Conservation (phyloP, 2,113 vertebrate species). For the Daphoenositta chrysoptera region DNA sequence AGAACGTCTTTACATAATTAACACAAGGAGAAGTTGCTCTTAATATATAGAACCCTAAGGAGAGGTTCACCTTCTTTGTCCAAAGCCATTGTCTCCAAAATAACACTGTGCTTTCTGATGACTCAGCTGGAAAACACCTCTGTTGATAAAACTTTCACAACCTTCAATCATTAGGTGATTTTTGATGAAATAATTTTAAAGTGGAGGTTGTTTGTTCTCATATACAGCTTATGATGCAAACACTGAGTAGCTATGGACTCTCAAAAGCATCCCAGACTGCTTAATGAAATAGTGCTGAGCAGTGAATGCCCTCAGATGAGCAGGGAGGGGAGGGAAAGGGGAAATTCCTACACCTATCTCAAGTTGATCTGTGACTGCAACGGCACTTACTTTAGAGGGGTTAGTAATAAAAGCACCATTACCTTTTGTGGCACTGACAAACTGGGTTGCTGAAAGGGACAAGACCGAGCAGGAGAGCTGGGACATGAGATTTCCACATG, state of each 20-base stretch:
- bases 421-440: background rate
- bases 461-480: background rate
- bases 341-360: accelerated
- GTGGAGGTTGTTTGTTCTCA: background rate
- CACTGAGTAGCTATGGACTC: background rate
- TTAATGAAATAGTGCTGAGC: background rate
- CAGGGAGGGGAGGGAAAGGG: background rate
- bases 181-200: background rate
- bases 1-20: background rate
- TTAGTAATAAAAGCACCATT: background rate
- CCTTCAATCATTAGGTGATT: background rate
- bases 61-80: background rate
- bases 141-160: background rate
- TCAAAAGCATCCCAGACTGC: background rate
- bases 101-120: background rate
- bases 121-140: background rate
- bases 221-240: background rate
- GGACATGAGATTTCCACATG: background rate
- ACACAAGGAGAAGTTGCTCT: background rate
- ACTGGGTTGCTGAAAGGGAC: background rate
- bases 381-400: background rate
- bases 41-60: background rate
- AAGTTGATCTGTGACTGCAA: background rate
- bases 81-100: background rate
- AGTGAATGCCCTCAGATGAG: background rate